Conservation (phyloP, 2,888 invertebrate genomes). For the Mellilla xanthometata region DNA sequence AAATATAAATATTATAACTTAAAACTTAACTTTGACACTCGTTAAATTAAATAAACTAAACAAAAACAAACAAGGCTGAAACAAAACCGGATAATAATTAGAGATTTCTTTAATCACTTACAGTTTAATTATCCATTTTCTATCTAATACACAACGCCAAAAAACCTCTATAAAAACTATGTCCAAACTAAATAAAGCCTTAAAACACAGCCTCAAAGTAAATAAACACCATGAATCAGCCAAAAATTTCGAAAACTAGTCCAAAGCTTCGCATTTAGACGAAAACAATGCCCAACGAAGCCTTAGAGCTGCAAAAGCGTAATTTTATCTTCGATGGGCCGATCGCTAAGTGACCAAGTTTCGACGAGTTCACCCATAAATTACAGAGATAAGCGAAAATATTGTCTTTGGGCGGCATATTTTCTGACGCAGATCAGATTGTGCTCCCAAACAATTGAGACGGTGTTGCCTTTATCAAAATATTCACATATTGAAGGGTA, state of each 20-base stretch:
- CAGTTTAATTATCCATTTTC: too few relatives aligned
- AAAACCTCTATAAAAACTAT: too few relatives aligned
- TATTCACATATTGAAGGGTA: slow-evolving; percentile 14
- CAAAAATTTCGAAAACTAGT: slow-evolving; percentile 6
- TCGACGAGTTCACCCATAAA: slow-evolving; percentile 76
- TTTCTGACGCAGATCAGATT: slow-evolving; percentile 59
- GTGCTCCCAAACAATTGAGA: slow-evolving; percentile 67
- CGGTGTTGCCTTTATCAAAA: slow-evolving; percentile 48
- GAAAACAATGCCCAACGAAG: slow-evolving; percentile 30
- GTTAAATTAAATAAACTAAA: too few relatives aligned
- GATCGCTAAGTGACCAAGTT: slow-evolving; percentile 68
- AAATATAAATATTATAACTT: too few relatives aligned
- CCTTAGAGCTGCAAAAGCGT: slow-evolving; percentile 40
- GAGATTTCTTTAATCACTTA: too few relatives aligned
- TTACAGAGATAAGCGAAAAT: slow-evolving; percentile 79
- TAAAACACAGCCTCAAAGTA: neutral
- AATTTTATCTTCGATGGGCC: slow-evolving; percentile 70
- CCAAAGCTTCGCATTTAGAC: slow-evolving; percentile 10
- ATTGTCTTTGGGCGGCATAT: slow-evolving; percentile 75
- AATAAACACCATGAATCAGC: neutral
- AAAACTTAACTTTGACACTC: too few relatives aligned
- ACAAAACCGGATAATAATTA: too few relatives aligned
- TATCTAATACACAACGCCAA: too few relatives aligned
- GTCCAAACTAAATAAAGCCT: neutral
- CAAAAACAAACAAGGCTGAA: too few relatives aligned